A percentile compares a stretch with the other conserved stretches of the same genome.
These are phyloP conservation scores for Trachymyrmex septentrionalis DNA, from an alignment of 1,140 invertebrate genomes.

Conservation along the genomic window DNA sequence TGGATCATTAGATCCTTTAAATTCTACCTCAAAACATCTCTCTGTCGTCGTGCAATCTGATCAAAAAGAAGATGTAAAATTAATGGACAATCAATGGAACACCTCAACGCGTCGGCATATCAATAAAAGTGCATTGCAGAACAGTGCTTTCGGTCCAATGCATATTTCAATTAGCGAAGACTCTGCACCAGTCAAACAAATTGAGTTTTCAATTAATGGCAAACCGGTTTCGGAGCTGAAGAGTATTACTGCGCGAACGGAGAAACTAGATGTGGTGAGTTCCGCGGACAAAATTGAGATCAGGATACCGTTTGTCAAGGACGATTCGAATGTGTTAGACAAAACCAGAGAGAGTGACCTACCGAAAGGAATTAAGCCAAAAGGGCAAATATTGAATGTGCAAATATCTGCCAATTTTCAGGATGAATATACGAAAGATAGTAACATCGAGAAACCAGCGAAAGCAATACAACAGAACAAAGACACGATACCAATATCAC, in stretches of 20 bases:
- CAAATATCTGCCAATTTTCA: constrained; percentile 68
- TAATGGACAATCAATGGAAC: neutral
- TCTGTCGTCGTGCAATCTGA: constrained; percentile 60
- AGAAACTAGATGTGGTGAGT: constrained; percentile 69
- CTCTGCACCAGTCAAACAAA: constrained; percentile 68
- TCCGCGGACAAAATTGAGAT: constrained; percentile 75
- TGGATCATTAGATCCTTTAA: neutral
- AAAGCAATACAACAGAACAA: neutral
- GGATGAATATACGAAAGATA: constrained; percentile 1
- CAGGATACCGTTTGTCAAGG: constrained; percentile 64
- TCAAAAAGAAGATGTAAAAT: neutral
- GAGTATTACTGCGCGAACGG: constrained; percentile 66
- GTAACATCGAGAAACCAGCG: neutral
- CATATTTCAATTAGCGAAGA: constrained; percentile 73
- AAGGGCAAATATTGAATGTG: constrained; percentile 60
- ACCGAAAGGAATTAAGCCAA: neutral
- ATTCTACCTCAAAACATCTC: constrained; percentile 42
- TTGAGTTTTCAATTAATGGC: constrained; percentile 76
- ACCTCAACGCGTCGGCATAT: neutral
- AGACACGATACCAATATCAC: constrained; percentile 31
- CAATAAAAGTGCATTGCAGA: constrained; percentile 12
- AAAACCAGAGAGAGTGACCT: neutral
- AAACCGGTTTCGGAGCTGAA: constrained; percentile 69
- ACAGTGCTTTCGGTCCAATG: constrained; percentile 63
- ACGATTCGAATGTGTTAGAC: neutral